phyloP scores from a whole-genome alignment of 1,140 invertebrate genomes.

The Drosophila quadrilineata region DNA sequence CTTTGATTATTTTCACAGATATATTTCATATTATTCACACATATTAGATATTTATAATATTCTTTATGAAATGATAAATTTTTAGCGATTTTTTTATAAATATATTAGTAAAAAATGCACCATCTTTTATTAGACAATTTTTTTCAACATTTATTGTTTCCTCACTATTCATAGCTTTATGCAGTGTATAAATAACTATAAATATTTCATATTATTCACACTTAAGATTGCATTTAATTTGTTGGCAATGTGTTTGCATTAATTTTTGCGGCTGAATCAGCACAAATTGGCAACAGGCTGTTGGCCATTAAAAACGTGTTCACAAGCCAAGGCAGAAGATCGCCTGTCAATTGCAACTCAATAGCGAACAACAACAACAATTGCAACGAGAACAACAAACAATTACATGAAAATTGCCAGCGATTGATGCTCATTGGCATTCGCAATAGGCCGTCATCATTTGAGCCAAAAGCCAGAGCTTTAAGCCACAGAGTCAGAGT shows the following conservation, averaged over 20 bases:
- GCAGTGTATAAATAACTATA: neutral
- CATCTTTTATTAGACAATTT: too few species aligned
- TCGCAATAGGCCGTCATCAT: slow-evolving; percentile 58
- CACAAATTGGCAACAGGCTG: slow-evolving; percentile 12
- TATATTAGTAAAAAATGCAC: too few species aligned
- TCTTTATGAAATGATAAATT: too few species aligned
- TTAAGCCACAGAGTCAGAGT: neutral
- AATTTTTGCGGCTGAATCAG: slow-evolving; percentile 22
- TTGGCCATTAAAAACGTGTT: slow-evolving; percentile 35
- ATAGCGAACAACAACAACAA: slow-evolving; percentile 26
- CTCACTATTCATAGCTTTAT: neutral
- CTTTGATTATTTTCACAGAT: too few species aligned
- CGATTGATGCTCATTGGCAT: slow-evolving; percentile 72
- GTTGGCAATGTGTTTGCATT: slow-evolving; percentile 3
- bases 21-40: too few species aligned
- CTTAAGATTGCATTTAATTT: neutral
- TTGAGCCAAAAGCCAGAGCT: slow-evolving; percentile 24
- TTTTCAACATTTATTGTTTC: too few species aligned
- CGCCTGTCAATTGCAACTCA: slow-evolving; percentile 57
- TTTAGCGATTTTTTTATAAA: too few species aligned
- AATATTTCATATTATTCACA: too few species aligned
- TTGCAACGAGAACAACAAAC: slow-evolving; percentile 51
- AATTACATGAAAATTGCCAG: slow-evolving; percentile 77
- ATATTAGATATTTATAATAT: too few species aligned
- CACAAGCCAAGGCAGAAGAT: slow-evolving; percentile 25